Conservation (phyloP, 2,888 invertebrate genomes). For the Drosophila macrospina region DNA sequence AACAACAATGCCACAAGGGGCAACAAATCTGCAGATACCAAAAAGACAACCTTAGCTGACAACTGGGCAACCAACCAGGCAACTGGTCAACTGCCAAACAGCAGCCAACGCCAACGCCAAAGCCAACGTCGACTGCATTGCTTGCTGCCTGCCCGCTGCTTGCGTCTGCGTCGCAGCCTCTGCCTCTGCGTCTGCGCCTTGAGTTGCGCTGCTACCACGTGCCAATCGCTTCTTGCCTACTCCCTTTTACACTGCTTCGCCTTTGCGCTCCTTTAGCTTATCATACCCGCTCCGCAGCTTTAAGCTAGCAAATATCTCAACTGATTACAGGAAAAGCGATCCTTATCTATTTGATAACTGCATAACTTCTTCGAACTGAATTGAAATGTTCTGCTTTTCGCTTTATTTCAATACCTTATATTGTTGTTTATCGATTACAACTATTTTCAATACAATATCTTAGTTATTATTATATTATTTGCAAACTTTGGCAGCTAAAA, state of each 20-base stretch:
- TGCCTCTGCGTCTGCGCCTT: slow-evolving; percentile 39
- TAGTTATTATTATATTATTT: too few species aligned
- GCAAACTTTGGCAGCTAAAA: too few species aligned
- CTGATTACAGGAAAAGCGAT: too few species aligned
- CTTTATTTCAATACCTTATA: too few species aligned
- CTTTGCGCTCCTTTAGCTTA: slow-evolving; percentile 33
- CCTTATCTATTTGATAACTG: too few species aligned
- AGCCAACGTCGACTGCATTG: slow-evolving; percentile 9
- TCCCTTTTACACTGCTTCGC: slow-evolving; percentile 24
- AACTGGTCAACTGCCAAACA: slow-evolving; percentile 49
- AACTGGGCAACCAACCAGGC: slow-evolving; percentile 50
- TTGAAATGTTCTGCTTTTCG: too few species aligned
- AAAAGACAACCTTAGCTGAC: slow-evolving; percentile 50
- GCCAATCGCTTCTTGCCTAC: slow-evolving; percentile 35
- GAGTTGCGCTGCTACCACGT: slow-evolving; percentile 32
- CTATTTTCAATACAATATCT: too few species aligned
- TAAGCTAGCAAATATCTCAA: neutral
- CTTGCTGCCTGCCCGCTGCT: slow-evolving; percentile 1
- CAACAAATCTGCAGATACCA: slow-evolving; percentile 52
- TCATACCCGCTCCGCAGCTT: slow-evolving; percentile 28
- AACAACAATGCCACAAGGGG: slow-evolving; percentile 55
- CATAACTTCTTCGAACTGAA: too few species aligned
- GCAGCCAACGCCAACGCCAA: slow-evolving; percentile 32
- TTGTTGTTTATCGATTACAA: too few species aligned
- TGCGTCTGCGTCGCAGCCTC: too few species aligned